Base-by-base conservation (phyloP, 1,140 invertebrate genomes). In the Ylistrum balloti region DNA sequence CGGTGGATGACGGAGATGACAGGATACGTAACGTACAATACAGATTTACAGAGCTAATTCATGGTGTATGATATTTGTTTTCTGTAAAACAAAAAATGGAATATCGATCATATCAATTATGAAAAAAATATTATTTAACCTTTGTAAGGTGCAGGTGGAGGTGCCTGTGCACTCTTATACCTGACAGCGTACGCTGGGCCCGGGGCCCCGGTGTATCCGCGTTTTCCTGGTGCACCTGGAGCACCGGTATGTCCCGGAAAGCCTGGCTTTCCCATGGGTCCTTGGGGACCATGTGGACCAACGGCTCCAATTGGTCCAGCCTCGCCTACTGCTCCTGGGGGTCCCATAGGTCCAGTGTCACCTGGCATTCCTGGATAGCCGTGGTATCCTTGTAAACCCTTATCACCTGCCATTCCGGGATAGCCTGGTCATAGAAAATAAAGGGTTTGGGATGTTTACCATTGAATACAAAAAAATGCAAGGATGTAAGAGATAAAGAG, bases 301-400 rank as follows among this genome's bases (percentile, higher is more conserved):
- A 91, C 98, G 94, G 97, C 97, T 74, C 96, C 94, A 85, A 98
- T 98, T 35, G 97, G 91, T 94, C 56, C 56, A 28, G 56, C 22
- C n/a, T 74, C 56, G 28, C 56, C 56, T 74, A 74, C 56, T 28
- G 56, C n/a, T 17, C 56, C 56, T 74, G 56, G 56, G 56, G 56
- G 56, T 74, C 56, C 56, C 56, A 9, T 74, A 28, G 56, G n/a
- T n/a, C 56, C 56, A 28, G 22, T 3, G 1, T n/a, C 56, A 28
- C 56, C 56, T 28, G 56, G 22, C 56, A 74, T 74, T 28, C 56
- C 56, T 74, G 56, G 56, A n/a, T 74, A 74, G 0, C 56, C 56
- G 1, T 22, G n/a, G n/a, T 74, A 74, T 28, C 56, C 56, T n/a
- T 28, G 22, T 5, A 74, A n/a, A 9, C 56, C 56, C 22, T 74